Percentiles rank a stretch among this genome's conserved stretches.
These are phyloP conservation scores for Hyposoter didymator DNA, from an alignment of 2,888 invertebrate species.

Conservation along the genomic window DNA sequence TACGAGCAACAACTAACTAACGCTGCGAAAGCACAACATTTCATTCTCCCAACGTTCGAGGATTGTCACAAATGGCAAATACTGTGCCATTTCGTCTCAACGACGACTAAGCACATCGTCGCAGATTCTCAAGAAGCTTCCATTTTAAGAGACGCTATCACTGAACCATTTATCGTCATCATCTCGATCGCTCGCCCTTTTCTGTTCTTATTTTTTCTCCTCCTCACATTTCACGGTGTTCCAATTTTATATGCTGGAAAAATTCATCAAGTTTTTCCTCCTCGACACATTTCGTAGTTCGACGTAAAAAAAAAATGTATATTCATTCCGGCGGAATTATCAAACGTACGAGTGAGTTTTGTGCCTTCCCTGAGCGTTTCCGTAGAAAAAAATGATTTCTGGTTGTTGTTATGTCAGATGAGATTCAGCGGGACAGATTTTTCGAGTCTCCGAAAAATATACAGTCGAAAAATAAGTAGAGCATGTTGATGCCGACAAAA, in stretches of 20 bases:
- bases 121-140: conserved; percentile 73
- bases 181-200: neutral
- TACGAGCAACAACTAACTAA: conserved; percentile 73
- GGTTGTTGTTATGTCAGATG: neutral
- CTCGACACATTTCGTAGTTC: neutral
- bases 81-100: conserved; percentile 21
- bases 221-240: neutral
- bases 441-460: conserved; percentile 1
- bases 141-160: conserved; percentile 72
- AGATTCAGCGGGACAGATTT: neutral
- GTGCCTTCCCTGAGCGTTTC: neutral
- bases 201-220: neutral
- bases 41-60: conserved; percentile 24
- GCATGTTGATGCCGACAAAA: conserved; percentile 24
- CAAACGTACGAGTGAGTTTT: neutral
- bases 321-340: neutral
- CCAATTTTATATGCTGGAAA: no score
- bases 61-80: conserved; percentile 26
- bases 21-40: conserved; percentile 61
- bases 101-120: conserved; percentile 56
- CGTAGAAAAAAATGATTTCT: neutral
- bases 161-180: conserved; percentile 39
- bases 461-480: conserved; percentile 23
- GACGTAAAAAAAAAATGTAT: neutral
- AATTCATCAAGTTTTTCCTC: neutral